Base-by-base conservation (phyloP, 92 coral and sea anemone genomes). In the Meandrina meandrites region DNA sequence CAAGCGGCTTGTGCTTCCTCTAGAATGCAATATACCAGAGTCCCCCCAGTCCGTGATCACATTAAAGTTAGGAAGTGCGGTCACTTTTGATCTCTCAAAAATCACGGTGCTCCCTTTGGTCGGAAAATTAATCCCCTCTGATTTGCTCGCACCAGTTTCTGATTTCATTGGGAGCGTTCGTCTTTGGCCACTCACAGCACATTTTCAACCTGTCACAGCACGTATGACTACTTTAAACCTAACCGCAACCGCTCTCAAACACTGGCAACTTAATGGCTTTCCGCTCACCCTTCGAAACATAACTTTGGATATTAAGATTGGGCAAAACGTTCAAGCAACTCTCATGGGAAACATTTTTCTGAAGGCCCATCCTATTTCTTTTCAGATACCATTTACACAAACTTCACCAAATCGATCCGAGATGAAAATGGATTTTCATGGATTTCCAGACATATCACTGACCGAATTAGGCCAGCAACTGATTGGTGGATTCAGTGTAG, bases 1-100 rank as follows among this genome's bases (percentile, higher is more conserved):
- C 6, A 79, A 83, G 74, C 79, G 24, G 0, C 56, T 89, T 51
- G 48, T 75, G 13, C 53, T 92, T 73, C 94, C 90, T 34, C 72
- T 92, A 57, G 79, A 60, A 57, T 71, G 84, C 80, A 80, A 82
- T 75, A 81, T 92, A 15, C 94, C 94, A 72, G 87, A 89, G 35
- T 18, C 72, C 19, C 74, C 50, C 1, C 27, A 15, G 11, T 35
- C 53, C 16, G 56, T 70, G n/a, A 84, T 86, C 47, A 86, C 45
- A 27, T 58, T 92, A 28, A 84, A 53, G 35, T 79, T 92, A 64
- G 45, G 78, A 24, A 48, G 86, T 36, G 54, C 88, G 24, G 83
- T 86, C 7, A 47, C 76, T 31, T 71, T 92, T 58, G 31, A 92
- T 35, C 90, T 92, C 79, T 78, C 94, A 56, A 87, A 89, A 53